These are phyloP conservation scores for Rhodophaea formosa DNA, from an alignment of 2,888 invertebrate genomes.

Conservation along the genomic window DNA sequence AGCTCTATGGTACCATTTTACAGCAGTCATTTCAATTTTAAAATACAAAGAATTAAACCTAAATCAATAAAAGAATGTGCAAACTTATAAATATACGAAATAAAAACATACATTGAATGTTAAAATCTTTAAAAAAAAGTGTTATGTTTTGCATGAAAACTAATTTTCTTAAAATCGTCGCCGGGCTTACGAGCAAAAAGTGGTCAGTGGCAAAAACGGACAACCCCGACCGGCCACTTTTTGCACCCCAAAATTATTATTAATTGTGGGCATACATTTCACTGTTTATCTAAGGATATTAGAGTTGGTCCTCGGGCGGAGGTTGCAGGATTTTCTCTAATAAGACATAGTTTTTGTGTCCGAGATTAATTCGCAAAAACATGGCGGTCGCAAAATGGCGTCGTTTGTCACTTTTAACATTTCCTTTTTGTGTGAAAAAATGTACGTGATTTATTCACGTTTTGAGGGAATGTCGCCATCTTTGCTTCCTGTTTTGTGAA, in stretches of 20 bases:
- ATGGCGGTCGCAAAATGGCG: slow-evolving; percentile 38
- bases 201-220: slow-evolving; percentile 24
- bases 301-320: slow-evolving; percentile 51
- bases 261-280: slow-evolving; percentile 69
- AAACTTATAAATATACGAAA: too few relatives aligned
- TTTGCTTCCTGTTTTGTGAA: background rate
- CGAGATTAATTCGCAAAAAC: slow-evolving; percentile 56
- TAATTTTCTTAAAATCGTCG: slow-evolving; percentile 63
- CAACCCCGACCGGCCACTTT: slow-evolving; percentile 43
- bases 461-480: slow-evolving; percentile 2
- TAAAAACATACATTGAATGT: too few relatives aligned
- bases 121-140: too few relatives aligned
- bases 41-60: too few relatives aligned
- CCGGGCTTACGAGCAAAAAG: slow-evolving; percentile 35
- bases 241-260: slow-evolving; percentile 73
- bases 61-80: too few relatives aligned
- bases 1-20: too few relatives aligned
- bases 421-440: slow-evolving; percentile 30
- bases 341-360: slow-evolving; percentile 69
- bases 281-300: slow-evolving; percentile 68
- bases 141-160: slow-evolving; percentile 29
- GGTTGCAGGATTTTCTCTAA: slow-evolving; percentile 53
- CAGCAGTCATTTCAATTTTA: too few relatives aligned
- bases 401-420: slow-evolving; percentile 36
- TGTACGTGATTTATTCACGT: background rate